Base-by-base conservation (phyloP, 1,140 invertebrate species). In the Drosophila athabasca region DNA sequence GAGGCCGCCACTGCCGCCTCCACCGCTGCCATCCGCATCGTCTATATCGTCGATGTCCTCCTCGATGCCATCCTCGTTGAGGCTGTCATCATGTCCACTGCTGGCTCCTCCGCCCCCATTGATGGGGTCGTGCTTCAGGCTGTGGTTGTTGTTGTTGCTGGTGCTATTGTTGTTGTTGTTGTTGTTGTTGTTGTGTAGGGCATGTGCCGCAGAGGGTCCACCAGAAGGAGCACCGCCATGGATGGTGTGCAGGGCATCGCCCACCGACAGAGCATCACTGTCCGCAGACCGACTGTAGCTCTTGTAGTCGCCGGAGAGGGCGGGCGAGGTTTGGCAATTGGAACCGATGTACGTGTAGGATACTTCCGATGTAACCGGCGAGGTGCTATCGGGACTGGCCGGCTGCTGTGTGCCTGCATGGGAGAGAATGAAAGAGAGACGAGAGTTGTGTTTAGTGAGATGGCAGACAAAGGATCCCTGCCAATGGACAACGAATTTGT, bases 361-460 rank as follows among this genome's bases (percentile, higher is more conserved):
- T 0, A 95, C 82, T 64, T 96, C 95, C 0, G 95, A 96, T 45
- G 95, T 95, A 41, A 95, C 94, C 5, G 95, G 95, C 29, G 96
- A 97, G 1, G 96, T 97, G 73, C 96, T 96, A 81, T 97, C 96
- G 0, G 96, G 96, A 81, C 95, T 95, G 2, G 95, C 94, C 90
- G 96, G 96, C 76, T 96, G 95, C 24, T 85, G 84, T 31, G 41
- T 93, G 83, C 66, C 91, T 92, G 53, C 6, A 76, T 26, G 43
- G 2, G 0, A 1, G 0, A 17, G 3, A 15, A 43, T 35, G 22
- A 8, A 1, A 57, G 15, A 57, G 15, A 8, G 53, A 5, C 24
- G 26, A 6, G 29, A 15, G 11, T 35, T 19, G 13, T 3, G n/a
- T 3, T 76, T 61, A 54, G 35, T 11, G 3, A 31, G 26, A 9